Evolutionary conservation across 2,797 vertebrate species (phyloP).

Genomic region (Darevskia mixta): DNA sequence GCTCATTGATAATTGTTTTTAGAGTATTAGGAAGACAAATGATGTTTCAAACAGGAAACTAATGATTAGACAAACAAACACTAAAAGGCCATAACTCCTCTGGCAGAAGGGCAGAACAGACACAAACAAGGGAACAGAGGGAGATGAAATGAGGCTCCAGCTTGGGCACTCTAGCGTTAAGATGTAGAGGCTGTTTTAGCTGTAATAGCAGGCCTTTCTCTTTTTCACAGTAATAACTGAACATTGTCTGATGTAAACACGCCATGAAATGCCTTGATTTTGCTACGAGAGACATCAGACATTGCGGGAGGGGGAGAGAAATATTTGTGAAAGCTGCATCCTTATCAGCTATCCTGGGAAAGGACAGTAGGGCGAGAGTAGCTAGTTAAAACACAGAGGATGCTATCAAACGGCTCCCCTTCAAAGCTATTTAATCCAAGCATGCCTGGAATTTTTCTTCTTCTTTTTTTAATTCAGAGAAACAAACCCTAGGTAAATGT

Average conservation of each 20-base stretch:
- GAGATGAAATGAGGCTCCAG: conserved; percentile 25
- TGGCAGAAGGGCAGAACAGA: not conserved
- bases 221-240: conserved; percentile 54
- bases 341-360: conserved; percentile 36
- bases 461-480: conserved; percentile 31
- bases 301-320: not conserved
- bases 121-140: conserved; percentile 26
- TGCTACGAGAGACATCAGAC: conserved; percentile 28
- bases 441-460: conserved; percentile 36
- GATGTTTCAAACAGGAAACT: conserved; percentile 38
- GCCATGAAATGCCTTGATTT: conserved; percentile 54
- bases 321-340: conserved; percentile 33
- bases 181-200: conserved; percentile 11
- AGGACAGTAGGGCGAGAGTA: conserved; percentile 32
- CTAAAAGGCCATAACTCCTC: not conserved
- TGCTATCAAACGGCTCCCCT: not conserved
- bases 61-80: conserved; percentile 34
- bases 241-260: conserved; percentile 56
- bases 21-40: conserved; percentile 47
- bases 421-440: conserved; percentile 31
- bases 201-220: conserved; percentile 13
- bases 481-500: conserved; percentile 40
- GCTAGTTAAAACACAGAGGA: conserved; percentile 34
- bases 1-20: conserved; percentile 33
- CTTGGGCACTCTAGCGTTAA: conserved; percentile 9